These are phyloP conservation scores for Camelus dromedarius DNA, from an alignment of 2,113 vertebrate species.

Conservation along the genomic window DNA sequence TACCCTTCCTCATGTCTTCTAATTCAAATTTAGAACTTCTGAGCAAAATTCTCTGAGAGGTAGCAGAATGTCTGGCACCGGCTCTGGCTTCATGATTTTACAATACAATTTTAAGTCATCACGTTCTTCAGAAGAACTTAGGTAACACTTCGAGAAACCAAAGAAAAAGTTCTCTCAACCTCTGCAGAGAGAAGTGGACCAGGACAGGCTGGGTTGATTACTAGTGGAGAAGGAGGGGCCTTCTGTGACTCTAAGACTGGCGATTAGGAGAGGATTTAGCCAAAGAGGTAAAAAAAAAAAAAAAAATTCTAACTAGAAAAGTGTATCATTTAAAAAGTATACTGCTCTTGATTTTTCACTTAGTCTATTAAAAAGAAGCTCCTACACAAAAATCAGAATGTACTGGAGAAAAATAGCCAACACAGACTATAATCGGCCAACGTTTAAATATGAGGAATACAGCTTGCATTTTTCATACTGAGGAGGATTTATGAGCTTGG, in stretches of 20 bases:
- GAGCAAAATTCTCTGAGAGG: constrained; percentile 71
- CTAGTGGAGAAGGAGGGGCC: background rate
- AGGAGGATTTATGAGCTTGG: background rate
- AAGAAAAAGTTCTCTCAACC: constrained; percentile 54
- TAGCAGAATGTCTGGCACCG: constrained; percentile 74
- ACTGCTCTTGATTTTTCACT: constrained; percentile 51
- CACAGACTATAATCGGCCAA: constrained; percentile 32
- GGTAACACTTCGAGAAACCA: constrained; percentile 50
- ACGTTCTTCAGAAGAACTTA: constrained; percentile 23
- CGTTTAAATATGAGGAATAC: constrained; percentile 57
- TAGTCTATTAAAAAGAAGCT: constrained; percentile 60
- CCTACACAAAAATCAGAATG: constrained; percentile 25
- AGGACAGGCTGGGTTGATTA: background rate
- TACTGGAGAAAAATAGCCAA: constrained; percentile 48
- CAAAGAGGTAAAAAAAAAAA: background rate
- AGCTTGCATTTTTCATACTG: background rate
- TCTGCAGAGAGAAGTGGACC: background rate
- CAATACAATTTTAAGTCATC: constrained; percentile 33
- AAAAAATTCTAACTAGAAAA: background rate
- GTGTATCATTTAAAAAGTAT: constrained; percentile 27
- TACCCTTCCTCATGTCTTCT: constrained; percentile 43
- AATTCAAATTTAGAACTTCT: constrained; percentile 46
- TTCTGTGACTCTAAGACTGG: fast-evolving
- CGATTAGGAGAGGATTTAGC: background rate
- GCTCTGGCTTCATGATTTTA: constrained; percentile 59